Evolutionary conservation across 1,140 invertebrate species (phyloP).

Genomic region (Drosophila hydei): DNA sequence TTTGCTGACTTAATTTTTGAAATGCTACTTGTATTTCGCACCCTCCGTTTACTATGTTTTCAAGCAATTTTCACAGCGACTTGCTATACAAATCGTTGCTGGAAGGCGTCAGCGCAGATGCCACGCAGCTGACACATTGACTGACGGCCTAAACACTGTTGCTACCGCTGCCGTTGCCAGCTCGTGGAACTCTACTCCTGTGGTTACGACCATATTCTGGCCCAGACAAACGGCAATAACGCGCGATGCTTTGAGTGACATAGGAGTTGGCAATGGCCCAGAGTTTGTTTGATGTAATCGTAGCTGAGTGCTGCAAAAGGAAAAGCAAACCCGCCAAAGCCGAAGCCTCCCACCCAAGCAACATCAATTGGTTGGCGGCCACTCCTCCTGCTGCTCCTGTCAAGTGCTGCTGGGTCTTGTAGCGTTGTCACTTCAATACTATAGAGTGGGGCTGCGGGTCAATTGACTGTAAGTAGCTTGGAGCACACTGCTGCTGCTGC

Average conservation of each 20-base stretch:
- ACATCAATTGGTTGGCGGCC: constrained; percentile 54
- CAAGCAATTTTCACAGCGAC: too few relatives aligned
- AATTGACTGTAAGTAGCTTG: constrained; percentile 77
- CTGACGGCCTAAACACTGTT: constrained; percentile 58
- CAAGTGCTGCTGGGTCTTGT: constrained; percentile 43
- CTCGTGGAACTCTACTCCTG: not conserved
- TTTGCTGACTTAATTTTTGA: too few relatives aligned
- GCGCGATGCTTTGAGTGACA: constrained; percentile 48
- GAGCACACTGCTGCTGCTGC: not conserved
- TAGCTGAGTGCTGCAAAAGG: constrained; percentile 54
- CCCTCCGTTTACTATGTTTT: not conserved
- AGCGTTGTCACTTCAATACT: constrained; percentile 59
- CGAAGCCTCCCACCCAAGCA: constrained; percentile 23
- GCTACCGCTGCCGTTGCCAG: constrained; percentile 18
- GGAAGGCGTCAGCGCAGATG: constrained; percentile 16
- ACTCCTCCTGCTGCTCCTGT: constrained; percentile 17
- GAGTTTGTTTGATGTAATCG: constrained; percentile 76
- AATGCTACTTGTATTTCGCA: too few relatives aligned
- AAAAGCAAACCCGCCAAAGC: constrained; percentile 37
- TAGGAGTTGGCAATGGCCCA: constrained; percentile 54
- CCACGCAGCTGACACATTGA: constrained; percentile 61
- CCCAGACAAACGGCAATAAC: constrained; percentile 1
- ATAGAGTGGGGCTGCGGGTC: constrained; percentile 32
- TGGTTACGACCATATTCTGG: constrained; percentile 20
- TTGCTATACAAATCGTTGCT: constrained; percentile 3